Conservation (phyloP, 2,888 invertebrate genomes). For the Smittia sp. region DNA sequence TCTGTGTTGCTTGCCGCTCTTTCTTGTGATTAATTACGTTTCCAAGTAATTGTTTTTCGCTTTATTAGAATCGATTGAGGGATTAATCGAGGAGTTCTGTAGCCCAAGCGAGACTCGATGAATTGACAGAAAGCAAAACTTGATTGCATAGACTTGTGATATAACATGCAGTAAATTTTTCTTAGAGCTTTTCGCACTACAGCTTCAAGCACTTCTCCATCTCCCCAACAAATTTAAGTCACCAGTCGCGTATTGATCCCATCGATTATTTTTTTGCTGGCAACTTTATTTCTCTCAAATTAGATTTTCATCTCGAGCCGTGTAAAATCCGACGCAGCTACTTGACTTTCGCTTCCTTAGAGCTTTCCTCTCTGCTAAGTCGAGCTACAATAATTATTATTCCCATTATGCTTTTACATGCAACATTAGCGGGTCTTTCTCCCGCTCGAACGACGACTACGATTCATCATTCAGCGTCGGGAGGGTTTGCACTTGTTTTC, state of each 20-base stretch:
- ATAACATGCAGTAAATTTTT: neutral
- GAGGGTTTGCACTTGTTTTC: neutral
- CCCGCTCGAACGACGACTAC: conserved; percentile 13
- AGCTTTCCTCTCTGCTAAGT: neutral
- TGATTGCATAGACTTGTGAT: too few species aligned
- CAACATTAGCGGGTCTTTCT: neutral
- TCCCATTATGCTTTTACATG: neutral
- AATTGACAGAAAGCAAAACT: too few species aligned
- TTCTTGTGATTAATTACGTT: conserved; percentile 35
- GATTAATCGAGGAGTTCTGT: too few species aligned
- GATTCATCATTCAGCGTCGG: conserved; percentile 29
- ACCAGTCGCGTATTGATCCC: neutral
- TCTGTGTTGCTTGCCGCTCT: neutral
- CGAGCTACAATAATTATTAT: neutral
- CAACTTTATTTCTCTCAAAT: conserved; percentile 22
- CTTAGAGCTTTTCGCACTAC: neutral
- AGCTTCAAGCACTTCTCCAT: neutral
- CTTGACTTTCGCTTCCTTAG: conserved; percentile 13
- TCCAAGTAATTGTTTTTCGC: conserved; percentile 32
- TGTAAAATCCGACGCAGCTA: conserved; percentile 28
- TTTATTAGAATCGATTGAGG: conserved; percentile 1
- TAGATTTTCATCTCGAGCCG: conserved; percentile 18
- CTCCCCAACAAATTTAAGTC: neutral
- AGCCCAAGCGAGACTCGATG: too few species aligned
- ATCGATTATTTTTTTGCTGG: conserved; percentile 11